Base-by-base conservation (phyloP, 2,888 invertebrate species). In the Dichetophora obliterata region DNA sequence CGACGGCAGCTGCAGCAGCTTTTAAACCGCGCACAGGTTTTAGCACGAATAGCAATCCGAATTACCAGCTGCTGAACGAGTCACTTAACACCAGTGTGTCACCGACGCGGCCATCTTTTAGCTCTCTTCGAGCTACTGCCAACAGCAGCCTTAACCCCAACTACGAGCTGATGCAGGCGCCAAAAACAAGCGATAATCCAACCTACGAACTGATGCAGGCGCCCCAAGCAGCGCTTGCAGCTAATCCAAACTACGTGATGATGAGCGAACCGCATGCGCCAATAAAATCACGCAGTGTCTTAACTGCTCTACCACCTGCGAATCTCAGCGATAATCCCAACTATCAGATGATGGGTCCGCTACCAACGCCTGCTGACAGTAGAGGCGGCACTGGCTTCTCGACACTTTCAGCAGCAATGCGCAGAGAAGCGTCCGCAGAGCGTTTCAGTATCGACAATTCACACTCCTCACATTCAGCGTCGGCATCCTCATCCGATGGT, bases 131-230 rank as follows among this genome's bases (percentile, higher is more conserved):
- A 14, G 61, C 24, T 9, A n/a, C 66, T 11, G 16, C 77, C 9
- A 63, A 77, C 16, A 75, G 76, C 19, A 85, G 83, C 72, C 82
- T 83, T 24, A 86, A 87, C 81, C 86, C 86, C 6, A 86, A 86
- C 54, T 87, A 86, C 54, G 84, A 85, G 74, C 59, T 83, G 27
- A 85, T 86, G 86, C 83, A 85, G 70, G 79, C 82, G 5, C 80
- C 82, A 9, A 31, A 34, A 24, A 54, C 81, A 27, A 81, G 81
- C 50, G 78, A 79, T 5, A 83, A 83, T 73, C 83, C 85, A 61
- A 82, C 81, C 72, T 86, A 86, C 80, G 83, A 85, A 37, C 61
- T 82, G 65, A 87, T 86, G 86, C 83, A 84, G 71, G 80, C 83
- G 6, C 79, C 82, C 4, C 19, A 54, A 52, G 65, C 50, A 1